phyloP scores from a whole-genome alignment of 2,113 vertebrate species.

The Psettodes erumei region DNA sequence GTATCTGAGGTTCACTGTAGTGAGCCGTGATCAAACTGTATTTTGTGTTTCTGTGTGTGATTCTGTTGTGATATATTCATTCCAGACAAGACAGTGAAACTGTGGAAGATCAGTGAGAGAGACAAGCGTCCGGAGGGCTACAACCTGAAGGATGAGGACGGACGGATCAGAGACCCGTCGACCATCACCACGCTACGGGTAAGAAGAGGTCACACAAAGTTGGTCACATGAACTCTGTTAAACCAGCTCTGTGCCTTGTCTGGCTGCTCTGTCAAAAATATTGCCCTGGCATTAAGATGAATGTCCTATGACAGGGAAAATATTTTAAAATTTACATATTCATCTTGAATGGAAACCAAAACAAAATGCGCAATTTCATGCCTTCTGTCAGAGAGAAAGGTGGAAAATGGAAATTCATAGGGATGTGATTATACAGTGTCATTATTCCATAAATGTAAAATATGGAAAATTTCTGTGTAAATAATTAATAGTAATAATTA shows the following conservation, averaged over 20 bases:
- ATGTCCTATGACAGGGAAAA: no score
- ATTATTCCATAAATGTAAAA: neutral
- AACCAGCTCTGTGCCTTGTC: neutral
- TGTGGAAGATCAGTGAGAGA: conserved; percentile 99
- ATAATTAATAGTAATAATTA: no score
- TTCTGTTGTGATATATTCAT: conserved; percentile 25
- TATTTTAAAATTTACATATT: neutral
- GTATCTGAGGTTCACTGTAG: conserved; percentile 53
- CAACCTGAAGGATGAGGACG: conserved; percentile 98
- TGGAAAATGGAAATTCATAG: neutral
- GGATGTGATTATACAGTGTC: neutral
- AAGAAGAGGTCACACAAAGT: conserved; percentile 75
- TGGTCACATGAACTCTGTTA: neutral
- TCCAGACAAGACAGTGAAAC: conserved; percentile 98
- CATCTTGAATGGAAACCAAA: neutral
- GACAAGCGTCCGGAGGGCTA: conserved; percentile 98
- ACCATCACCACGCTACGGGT: conserved; percentile 96
- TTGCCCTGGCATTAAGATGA: no score
- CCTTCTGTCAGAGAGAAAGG: neutral
- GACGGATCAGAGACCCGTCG: conserved; percentile 92
- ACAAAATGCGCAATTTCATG: neutral
- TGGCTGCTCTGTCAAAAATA: neutral
- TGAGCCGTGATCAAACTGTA: conserved; percentile 46
- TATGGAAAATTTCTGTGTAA: conserved; percentile 7
- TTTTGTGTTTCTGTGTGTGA: conserved; percentile 23